phyloP scores from a whole-genome alignment of 1,140 invertebrate genomes.

The Cydia pomonella region DNA sequence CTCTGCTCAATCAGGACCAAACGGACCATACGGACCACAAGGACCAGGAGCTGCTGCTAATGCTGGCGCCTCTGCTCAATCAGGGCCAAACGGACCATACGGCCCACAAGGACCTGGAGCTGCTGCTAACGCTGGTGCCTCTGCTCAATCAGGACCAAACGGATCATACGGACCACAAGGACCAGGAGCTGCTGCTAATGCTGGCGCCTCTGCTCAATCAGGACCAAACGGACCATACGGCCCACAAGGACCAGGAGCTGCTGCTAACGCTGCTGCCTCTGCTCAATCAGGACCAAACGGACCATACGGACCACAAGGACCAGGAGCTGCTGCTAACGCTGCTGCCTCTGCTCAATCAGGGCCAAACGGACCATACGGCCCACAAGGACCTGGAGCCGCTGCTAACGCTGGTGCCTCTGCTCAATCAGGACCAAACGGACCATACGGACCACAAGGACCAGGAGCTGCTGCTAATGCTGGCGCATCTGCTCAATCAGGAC shows the following conservation, averaged over 20 bases:
- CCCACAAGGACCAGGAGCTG: neutral
- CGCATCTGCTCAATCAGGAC: too few relatives aligned
- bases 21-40: slow-evolving; percentile 25
- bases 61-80: too few relatives aligned
- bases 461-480: too few relatives aligned
- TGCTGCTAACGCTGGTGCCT: neutral
- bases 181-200: neutral
- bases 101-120: slow-evolving; percentile 20
- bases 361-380: neutral
- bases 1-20: neutral
- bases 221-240: neutral
- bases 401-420: slow-evolving; percentile 20
- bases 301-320: neutral
- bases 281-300: neutral
- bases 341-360: neutral
- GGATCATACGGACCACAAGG: neutral
- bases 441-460: too few relatives aligned
- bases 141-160: neutral
- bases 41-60: neutral
- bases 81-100: neutral
- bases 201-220: neutral
- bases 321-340: neutral
- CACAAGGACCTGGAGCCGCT: neutral
- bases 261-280: neutral
- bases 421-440: slow-evolving; percentile 8